Conservation (phyloP, 2,888 invertebrate species). For the Coenonympha glycerion region DNA sequence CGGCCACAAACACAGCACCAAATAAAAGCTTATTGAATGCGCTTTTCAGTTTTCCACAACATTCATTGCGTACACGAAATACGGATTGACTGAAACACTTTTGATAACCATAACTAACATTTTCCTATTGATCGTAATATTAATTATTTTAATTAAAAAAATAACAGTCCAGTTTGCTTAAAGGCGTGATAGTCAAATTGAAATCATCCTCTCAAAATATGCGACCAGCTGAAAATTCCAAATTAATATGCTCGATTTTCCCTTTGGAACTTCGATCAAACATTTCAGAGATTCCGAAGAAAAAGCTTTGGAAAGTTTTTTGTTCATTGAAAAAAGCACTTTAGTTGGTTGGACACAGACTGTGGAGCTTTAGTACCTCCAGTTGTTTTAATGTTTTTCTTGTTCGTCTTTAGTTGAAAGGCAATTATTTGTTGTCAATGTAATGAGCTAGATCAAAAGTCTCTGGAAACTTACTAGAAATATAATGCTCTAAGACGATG, state of each 20-base stretch:
- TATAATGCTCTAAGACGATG: too few relatives aligned
- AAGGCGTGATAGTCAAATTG: constrained; percentile 21
- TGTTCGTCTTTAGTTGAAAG: constrained; percentile 8
- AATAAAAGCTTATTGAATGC: too few relatives aligned
- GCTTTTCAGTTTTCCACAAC: too few relatives aligned
- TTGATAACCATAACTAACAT: too few relatives aligned
- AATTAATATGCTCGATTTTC: constrained; percentile 23
- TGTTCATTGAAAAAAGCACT: constrained; percentile 19
- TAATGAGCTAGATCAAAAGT: too few relatives aligned
- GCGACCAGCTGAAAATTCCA: constrained; percentile 26
- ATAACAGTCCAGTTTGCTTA: constrained; percentile 16
- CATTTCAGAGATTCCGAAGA: constrained; percentile 23
- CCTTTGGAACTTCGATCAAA: constrained; percentile 26
- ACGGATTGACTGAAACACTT: too few relatives aligned
- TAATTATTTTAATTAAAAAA: background rate
- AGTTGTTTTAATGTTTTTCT: background rate
- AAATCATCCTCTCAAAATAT: constrained; percentile 24
- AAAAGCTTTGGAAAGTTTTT: constrained; percentile 22
- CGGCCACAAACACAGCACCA: too few relatives aligned
- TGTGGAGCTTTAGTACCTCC: constrained; percentile 3
- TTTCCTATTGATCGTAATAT: too few relatives aligned
- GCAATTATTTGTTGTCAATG: background rate
- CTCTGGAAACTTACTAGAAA: too few relatives aligned
- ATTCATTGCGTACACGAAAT: too few relatives aligned
- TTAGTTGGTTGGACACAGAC: constrained; percentile 13